Base-by-base conservation (phyloP, 2,888 invertebrate genomes). In the Leptodirus hochenwartii region DNA sequence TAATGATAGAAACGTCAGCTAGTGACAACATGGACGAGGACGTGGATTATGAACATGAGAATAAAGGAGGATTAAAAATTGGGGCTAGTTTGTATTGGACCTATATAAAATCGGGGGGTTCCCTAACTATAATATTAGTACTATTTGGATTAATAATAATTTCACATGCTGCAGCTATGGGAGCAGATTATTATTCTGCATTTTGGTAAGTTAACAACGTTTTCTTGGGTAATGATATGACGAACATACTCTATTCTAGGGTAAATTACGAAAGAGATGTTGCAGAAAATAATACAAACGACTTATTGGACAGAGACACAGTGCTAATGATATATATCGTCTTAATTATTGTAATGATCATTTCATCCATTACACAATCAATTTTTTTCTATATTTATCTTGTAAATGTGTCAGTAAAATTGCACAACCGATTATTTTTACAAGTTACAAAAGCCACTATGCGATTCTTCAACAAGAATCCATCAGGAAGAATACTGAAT, bases 171-270 rank as follows among this genome's bases (percentile, higher is more conserved):
- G 53, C 74, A 22, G 78, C 74, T 2, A 82, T 80, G 6, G 65
- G 66, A 4, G 68, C 74, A 1, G 85, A 85, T 50, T 81, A 71
- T 56, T 85, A 79, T 60, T 65, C 82, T 5, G 67, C 76, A 4
- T 70, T 66, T 46, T 84, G 81, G 82, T 73, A 43, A n/a, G n/a
- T n/a, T 2, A 79, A 81, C 45, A n/a, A n/a, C n/a, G n/a, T n/a
- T n/a, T n/a, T n/a, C n/a, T n/a, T n/a, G n/a, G n/a, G n/a, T n/a
- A n/a, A n/a, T n/a, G n/a, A n/a, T n/a, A n/a, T n/a, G n/a, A n/a
- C n/a, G n/a, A n/a, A n/a, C n/a, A n/a, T n/a, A n/a, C n/a, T n/a
- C n/a, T n/a, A n/a, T n/a, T n/a, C n/a, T n/a, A n/a, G n/a, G n/a
- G n/a, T n/a, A n/a, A n/a, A n/a, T n/a, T n/a, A n/a, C n/a, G n/a